phyloP scores from a whole-genome alignment of 2,888 invertebrate species.

The Elmis aenea region DNA sequence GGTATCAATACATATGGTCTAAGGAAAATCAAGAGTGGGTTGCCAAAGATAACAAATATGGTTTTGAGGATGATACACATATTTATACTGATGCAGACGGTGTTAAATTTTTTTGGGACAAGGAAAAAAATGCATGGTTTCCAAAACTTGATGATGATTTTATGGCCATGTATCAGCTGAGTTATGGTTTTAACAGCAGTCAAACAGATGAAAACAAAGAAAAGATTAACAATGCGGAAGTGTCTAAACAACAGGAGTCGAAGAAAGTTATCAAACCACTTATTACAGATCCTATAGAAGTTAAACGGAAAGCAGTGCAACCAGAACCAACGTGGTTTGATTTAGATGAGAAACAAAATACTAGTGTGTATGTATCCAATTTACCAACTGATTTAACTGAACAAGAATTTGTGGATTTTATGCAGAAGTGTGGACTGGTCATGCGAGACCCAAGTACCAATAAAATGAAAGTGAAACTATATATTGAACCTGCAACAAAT shows the following conservation, averaged over 20 bases:
- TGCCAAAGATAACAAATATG: slow-evolving; percentile 49
- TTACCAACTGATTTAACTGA: slow-evolving; percentile 84
- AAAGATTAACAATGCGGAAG: too few relatives aligned
- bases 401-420: slow-evolving; percentile 84
- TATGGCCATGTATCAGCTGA: slow-evolving; percentile 93
- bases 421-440: slow-evolving; percentile 94
- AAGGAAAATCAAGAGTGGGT: slow-evolving; percentile 59
- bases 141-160: slow-evolving; percentile 97
- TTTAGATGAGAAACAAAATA: slow-evolving; percentile 78
- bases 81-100: slow-evolving; percentile 84
- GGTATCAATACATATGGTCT: slow-evolving; percentile 63
- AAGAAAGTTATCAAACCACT: slow-evolving; percentile 21
- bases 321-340: slow-evolving; percentile 80
- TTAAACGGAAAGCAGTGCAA: slow-evolving; percentile 49
- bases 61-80: slow-evolving; percentile 71
- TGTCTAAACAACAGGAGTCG: slow-evolving; percentile 24
- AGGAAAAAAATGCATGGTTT: slow-evolving; percentile 88
- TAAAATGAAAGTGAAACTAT: slow-evolving; percentile 87
- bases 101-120: slow-evolving; percentile 87
- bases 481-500: slow-evolving; percentile 73
- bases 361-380: slow-evolving; percentile 93
- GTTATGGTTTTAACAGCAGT: slow-evolving; percentile 78
- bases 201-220: slow-evolving; percentile 46
- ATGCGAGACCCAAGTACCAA: slow-evolving; percentile 78
- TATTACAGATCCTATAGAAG: slow-evolving; percentile 20